Evolutionary conservation across 2,113 vertebrate genomes (phyloP), one percentile per base, ranked within the genome.

Genomic region (Corydoras sp.): DNA sequence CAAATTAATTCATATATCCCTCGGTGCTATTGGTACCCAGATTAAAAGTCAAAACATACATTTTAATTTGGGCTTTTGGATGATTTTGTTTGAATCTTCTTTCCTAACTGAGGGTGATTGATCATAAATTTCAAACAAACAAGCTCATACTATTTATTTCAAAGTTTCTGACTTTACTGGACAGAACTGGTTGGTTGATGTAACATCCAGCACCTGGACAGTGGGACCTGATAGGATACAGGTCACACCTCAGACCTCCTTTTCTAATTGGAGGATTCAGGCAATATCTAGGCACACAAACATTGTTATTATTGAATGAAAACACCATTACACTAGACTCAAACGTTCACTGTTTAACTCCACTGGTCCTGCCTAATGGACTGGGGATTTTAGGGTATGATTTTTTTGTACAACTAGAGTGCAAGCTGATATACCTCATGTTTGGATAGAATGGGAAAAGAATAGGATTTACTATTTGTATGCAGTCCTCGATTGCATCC

Each of bases 21-120:
- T 76, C 83, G 88, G 88, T 90, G 89, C 89, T 90, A 89, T 80
- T 78, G 83, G 81, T 86, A 83, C 80, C 79, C 82, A 79, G 76
- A 73, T 68, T 77, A 78, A 72, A 80, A 56, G 82, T 51, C 64
- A 82, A 59, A 76, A 77, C 78, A 72, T 68, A 69, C 14, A 59
- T 65, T 53, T 43, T 29, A 83, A 71, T 74, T 74, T 74, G 32
- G 70, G 71, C 58, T 61, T 48, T 70, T 15, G 58, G 64, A 43
- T 58, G 76, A 12, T 14, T 53, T 53, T 53, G 9, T 53, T 60
- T 54, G n/a, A 43, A 43, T 43, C 35, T 43, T 43, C 35, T 43
- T 43, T 43, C 35, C 35, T 5, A 43, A 43, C 35, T 43, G 35
- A 43, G 35, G 35, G 35, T 43, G 35, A 43, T 43, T 43, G 4